These are phyloP conservation scores for Galerucella pusilla DNA, from an alignment of 2,888 invertebrate species.

Conservation along the genomic window DNA sequence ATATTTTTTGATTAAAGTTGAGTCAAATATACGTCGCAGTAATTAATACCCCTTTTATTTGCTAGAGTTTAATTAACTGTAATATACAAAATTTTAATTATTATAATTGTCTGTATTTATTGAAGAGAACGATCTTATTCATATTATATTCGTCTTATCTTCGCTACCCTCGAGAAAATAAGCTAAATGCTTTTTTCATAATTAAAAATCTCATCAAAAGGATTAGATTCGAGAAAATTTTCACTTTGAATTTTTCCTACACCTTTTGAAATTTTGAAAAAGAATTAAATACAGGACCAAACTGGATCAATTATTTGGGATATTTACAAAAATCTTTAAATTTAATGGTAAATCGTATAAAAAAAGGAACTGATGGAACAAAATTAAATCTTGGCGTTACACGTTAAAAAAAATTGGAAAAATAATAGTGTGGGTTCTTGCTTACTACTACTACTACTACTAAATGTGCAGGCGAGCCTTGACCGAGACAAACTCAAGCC, in stretches of 20 bases:
- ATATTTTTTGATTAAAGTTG: too few species aligned
- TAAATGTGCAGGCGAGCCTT: too few species aligned
- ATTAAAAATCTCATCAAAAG: slow-evolving; percentile 31
- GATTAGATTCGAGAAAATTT: slow-evolving; percentile 34
- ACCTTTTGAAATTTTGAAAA: slow-evolving; percentile 24
- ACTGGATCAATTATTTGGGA: background rate
- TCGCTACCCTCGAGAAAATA: background rate
- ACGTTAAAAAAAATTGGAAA: too few species aligned
- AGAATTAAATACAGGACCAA: background rate
- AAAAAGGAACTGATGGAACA: too few species aligned
- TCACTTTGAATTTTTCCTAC: slow-evolving; percentile 32
- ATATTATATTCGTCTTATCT: background rate
- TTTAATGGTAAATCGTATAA: too few species aligned
- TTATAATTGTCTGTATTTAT: background rate
- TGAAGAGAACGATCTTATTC: background rate
- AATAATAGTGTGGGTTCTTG: too few species aligned
- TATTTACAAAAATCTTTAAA: too few species aligned
- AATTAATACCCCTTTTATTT: background rate
- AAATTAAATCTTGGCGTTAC: too few species aligned
- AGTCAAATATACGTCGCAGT: too few species aligned
- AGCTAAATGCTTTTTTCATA: slow-evolving; percentile 18
- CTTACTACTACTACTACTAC: too few species aligned
- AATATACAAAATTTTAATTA: background rate
- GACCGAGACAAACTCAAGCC: too few species aligned
- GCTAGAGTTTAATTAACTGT: background rate